Conservation (phyloP, 2,797 vertebrate genomes). For the Lithobates pipiens region DNA sequence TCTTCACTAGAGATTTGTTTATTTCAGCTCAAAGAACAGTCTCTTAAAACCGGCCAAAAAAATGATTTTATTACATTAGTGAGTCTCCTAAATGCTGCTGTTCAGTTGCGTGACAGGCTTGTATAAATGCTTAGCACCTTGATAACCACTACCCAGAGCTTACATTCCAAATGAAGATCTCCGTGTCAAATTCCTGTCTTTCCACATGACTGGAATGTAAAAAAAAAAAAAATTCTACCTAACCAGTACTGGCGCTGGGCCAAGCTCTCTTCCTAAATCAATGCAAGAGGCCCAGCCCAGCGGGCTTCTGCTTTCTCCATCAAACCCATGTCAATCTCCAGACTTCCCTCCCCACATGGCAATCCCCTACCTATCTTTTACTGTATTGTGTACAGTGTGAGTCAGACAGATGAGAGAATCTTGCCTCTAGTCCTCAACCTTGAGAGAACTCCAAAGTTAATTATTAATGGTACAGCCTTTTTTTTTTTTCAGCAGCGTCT, state of each 20-base stretch:
- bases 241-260: conserved; percentile 47
- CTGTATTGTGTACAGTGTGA: not conserved
- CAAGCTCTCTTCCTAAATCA: conserved; percentile 39
- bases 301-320: conserved; percentile 12
- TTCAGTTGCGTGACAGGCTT: conserved; percentile 51
- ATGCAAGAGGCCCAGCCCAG: conserved; percentile 11
- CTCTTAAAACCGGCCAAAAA: not conserved
- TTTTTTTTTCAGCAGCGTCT: not conserved
- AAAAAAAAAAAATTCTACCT: conserved; percentile 50
- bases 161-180: conserved; percentile 59
- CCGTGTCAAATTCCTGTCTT: conserved; percentile 61
- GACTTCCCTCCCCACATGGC: not conserved
- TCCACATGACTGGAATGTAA: conserved; percentile 61
- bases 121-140: conserved; percentile 52
- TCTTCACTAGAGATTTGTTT: not conserved
- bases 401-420: not conserved
- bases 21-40: not conserved
- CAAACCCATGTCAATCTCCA: conserved; percentile 15
- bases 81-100: not conserved
- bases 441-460: not conserved
- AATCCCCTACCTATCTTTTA: not conserved
- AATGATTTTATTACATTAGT: conserved; percentile 5
- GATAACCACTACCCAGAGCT: conserved; percentile 53
- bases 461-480: not conserved
- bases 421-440: not conserved